Conservation (phyloP, 2,888 invertebrate genomes). For the Drosophila anomalata region DNA sequence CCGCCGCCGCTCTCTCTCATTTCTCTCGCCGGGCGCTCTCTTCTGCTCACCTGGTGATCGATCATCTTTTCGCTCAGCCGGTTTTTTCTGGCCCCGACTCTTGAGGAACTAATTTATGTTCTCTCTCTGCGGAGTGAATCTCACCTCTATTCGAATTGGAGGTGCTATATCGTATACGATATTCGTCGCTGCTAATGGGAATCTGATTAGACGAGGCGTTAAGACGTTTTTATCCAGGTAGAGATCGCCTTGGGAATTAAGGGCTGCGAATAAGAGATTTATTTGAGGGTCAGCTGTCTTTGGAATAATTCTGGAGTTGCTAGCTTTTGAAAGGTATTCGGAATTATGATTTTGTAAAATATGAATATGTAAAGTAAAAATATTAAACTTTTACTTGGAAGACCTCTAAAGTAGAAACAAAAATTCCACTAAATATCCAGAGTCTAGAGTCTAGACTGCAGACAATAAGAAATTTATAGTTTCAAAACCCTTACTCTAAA, state of each 20-base stretch:
- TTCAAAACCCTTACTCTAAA: not conserved
- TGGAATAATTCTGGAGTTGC: not conserved
- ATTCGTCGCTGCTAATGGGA: constrained; percentile 50
- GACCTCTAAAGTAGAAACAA: not conserved
- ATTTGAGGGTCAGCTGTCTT: not conserved
- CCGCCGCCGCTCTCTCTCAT: constrained; percentile 20
- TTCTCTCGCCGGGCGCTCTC: constrained; percentile 14
- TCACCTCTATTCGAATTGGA: constrained; percentile 75
- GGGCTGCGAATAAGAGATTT: constrained; percentile 14
- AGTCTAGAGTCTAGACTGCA: not conserved
- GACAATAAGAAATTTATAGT: not conserved
- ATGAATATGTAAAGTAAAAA: not conserved
- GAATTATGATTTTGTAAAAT: not conserved
- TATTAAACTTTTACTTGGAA: not conserved
- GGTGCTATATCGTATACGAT: constrained; percentile 66
- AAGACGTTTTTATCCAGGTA: constrained; percentile 50
- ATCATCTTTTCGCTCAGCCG: constrained; percentile 74
- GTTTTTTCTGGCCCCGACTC: constrained; percentile 46
- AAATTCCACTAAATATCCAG: not conserved
- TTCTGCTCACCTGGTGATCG: constrained; percentile 59
- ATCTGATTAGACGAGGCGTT: constrained; percentile 47
- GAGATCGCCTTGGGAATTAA: constrained; percentile 21
- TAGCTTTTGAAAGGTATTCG: constrained; percentile 26
- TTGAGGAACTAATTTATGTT: constrained; percentile 63
- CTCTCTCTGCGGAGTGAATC: constrained; percentile 67